phyloP scores from a whole-genome alignment of 2,113 vertebrate genomes.

The Heterotilapia buettikoferi region DNA sequence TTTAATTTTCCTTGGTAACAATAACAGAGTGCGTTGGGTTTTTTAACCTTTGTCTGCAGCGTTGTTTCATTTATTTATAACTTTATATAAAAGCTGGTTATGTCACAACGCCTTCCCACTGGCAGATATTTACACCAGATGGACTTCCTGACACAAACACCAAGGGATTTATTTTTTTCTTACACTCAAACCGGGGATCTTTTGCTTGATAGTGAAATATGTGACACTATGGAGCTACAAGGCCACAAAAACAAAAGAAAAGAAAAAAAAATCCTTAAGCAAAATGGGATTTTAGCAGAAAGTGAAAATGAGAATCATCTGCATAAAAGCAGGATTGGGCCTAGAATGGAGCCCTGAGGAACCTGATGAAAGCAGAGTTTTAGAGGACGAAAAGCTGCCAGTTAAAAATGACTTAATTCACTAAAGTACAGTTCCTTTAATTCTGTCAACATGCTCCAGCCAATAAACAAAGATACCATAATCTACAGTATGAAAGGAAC shows the following conservation, averaged over 20 bases:
- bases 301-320: neutral
- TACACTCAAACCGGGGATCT: neutral
- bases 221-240: neutral
- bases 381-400: neutral
- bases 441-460: neutral
- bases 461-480: accelerated
- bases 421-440: accelerated
- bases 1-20: neutral
- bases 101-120: neutral
- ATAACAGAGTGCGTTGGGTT: no score
- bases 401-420: neutral
- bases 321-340: neutral
- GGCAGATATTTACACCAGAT: neutral
- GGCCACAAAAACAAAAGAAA: neutral
- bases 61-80: neutral
- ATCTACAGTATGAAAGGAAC: neutral
- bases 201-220: neutral
- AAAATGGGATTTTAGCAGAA: neutral
- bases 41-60: neutral
- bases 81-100: neutral
- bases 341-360: neutral
- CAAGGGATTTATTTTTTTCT: neutral
- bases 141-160: neutral
- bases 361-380: neutral
- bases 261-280: neutral